Percentiles rank a stretch among this genome's conserved stretches.
phyloP scores from a whole-genome alignment of 1,140 invertebrate species.

The Lepidotrigona ventralis region DNA sequence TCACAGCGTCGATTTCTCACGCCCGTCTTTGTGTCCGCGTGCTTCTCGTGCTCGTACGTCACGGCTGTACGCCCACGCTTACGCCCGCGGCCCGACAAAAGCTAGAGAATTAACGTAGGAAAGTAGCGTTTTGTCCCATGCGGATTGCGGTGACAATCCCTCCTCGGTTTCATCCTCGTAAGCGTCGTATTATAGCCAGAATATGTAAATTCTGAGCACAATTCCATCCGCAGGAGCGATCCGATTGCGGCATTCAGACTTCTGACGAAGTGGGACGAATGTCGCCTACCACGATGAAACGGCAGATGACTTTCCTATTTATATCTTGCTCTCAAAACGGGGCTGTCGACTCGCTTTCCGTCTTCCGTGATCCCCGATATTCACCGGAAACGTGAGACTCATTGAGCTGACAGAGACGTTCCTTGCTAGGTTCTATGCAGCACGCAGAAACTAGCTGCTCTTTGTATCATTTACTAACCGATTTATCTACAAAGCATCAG shows the following conservation, averaged over 20 bases:
- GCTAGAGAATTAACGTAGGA: slow-evolving; percentile 51
- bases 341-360: not conserved
- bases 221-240: no score
- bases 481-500: no score
- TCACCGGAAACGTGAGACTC: not conserved
- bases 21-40: slow-evolving; percentile 10
- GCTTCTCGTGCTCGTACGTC: slow-evolving; percentile 38
- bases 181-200: not conserved
- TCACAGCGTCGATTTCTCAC: slow-evolving; percentile 32
- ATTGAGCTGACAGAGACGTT: not conserved
- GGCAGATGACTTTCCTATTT: slow-evolving; percentile 21
- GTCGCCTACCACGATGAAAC: not conserved
- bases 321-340: no score
- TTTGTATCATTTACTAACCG: no score
- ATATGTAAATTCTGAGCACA: not conserved
- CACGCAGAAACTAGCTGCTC: no score
- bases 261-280: not conserved
- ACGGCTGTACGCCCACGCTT: slow-evolving; percentile 42
- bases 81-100: slow-evolving; percentile 38
- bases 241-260: no score
- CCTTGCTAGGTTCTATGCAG: not conserved
- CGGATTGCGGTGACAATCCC: not conserved
- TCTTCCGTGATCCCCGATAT: not conserved
- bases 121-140: slow-evolving; percentile 44
- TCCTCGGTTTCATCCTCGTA: no score